Conservation (phyloP, 2,888 invertebrate genomes). For the Nysson spinosus region DNA sequence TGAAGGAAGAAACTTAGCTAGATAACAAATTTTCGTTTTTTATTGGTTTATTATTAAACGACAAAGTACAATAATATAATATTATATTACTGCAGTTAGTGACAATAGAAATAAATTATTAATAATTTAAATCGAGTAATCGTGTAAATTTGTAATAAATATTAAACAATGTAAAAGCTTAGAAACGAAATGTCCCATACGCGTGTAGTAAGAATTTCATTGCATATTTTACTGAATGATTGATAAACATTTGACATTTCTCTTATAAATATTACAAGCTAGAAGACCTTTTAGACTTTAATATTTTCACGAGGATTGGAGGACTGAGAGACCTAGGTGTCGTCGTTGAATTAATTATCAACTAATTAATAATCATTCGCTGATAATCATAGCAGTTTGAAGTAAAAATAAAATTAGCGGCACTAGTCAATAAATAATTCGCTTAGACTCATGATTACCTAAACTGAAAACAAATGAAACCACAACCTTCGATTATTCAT, state of each 20-base stretch:
- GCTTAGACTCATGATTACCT: constrained; percentile 8
- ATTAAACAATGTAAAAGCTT: constrained; percentile 64
- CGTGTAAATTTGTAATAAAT: constrained; percentile 61
- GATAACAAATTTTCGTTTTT: constrained; percentile 23
- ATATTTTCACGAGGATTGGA: constrained; percentile 14
- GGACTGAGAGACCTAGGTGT: background rate
- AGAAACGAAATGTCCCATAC: constrained; percentile 59
- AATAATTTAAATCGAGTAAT: constrained; percentile 51
- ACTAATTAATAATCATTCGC: too few relatives aligned
- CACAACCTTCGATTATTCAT: constrained; percentile 9
- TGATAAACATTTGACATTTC: constrained; percentile 14
- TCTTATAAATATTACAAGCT: constrained; percentile 22
- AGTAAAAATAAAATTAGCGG: constrained; percentile 6
- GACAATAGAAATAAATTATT: constrained; percentile 64
- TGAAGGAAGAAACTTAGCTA: constrained; percentile 7
- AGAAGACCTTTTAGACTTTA: constrained; percentile 16
- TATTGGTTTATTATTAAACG: constrained; percentile 56
- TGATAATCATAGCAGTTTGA: too few relatives aligned
- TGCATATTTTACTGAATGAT: constrained; percentile 16
- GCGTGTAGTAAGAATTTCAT: constrained; percentile 54
- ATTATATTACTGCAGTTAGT: constrained; percentile 60
- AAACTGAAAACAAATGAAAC: constrained; percentile 3
- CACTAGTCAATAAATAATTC: constrained; percentile 7
- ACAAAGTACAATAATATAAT: constrained; percentile 56
- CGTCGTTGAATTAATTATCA: background rate